Conservation (phyloP, 2,113 vertebrate genomes). For the Eira barbara region DNA sequence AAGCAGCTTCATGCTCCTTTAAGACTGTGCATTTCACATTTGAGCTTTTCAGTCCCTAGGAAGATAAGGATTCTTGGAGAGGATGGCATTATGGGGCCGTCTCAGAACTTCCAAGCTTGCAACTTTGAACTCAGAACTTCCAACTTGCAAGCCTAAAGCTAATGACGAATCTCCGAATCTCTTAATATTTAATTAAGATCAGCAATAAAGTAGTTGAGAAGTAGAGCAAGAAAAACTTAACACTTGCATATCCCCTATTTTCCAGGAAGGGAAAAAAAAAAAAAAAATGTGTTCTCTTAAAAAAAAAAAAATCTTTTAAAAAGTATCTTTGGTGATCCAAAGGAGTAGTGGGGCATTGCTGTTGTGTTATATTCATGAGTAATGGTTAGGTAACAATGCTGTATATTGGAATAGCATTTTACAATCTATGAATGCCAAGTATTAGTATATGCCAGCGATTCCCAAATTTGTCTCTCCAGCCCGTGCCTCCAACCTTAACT, state of each 20-base stretch:
- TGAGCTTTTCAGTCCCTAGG: constrained; percentile 69
- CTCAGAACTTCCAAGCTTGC: not conserved
- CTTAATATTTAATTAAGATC: not conserved
- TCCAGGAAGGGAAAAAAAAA: not conserved
- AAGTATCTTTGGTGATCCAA: not conserved
- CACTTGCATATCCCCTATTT: not conserved
- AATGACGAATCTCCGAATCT: not conserved
- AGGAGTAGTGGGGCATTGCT: not conserved
- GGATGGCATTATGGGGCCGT: constrained; percentile 60
- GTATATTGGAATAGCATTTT: not conserved
- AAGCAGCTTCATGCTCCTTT: constrained; percentile 77
- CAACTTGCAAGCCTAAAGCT: not conserved
- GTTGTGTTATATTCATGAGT: not conserved
- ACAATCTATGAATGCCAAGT: not conserved
- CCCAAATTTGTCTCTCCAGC: not conserved
- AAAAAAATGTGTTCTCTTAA: not conserved
- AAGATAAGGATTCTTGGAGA: constrained; percentile 80
- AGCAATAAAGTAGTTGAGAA: not conserved
- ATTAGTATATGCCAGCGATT: not conserved
- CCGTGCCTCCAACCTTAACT: not conserved
- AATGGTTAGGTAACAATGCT: not conserved
- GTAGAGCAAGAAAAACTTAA: not conserved
- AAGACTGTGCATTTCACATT: constrained; percentile 77
- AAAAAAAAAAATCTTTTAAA: not conserved
- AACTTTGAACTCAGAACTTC: not conserved